phyloP scores from a whole-genome alignment of 2,888 invertebrate species.

The Ormyrus labotus region DNA sequence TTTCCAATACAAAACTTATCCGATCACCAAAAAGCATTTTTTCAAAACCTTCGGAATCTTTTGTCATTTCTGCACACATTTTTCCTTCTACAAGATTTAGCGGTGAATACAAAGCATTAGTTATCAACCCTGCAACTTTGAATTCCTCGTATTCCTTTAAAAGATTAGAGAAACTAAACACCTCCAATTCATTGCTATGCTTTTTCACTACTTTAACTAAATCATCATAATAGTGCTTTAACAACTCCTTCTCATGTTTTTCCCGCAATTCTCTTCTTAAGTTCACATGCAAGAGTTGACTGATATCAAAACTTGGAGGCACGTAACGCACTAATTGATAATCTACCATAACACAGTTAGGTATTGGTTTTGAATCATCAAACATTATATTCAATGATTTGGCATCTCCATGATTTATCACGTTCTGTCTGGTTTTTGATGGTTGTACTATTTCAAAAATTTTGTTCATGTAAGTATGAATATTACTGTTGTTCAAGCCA shows the following conservation, averaged over 20 bases:
- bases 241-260: conserved; percentile 51
- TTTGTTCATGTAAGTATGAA: not conserved
- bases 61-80: conserved; percentile 59
- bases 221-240: conserved; percentile 55
- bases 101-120: conserved; percentile 66
- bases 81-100: conserved; percentile 66
- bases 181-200: conserved; percentile 63
- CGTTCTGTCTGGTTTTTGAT: conserved; percentile 74
- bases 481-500: not conserved
- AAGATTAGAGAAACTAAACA: conserved; percentile 68
- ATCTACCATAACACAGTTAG: conserved; percentile 81
- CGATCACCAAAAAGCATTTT: conserved; percentile 59
- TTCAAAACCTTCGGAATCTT: conserved; percentile 59
- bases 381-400: conserved; percentile 34
- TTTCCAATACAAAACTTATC: conserved; percentile 58
- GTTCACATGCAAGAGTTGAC: conserved; percentile 54
- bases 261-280: conserved; percentile 54
- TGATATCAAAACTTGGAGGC: conserved; percentile 51
- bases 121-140: conserved; percentile 65
- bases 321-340: conserved; percentile 82
- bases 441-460: conserved; percentile 81
- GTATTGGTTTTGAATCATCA: conserved; percentile 17
- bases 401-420: conserved; percentile 37
- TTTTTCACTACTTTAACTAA: conserved; percentile 26
- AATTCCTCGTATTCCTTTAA: conserved; percentile 67